A percentile compares a stretch with the other conserved stretches of the same genome.
These are phyloP conservation scores for Sarcophilus harrisii DNA, from an alignment of 2,797 vertebrate species.

Conservation along the genomic window DNA sequence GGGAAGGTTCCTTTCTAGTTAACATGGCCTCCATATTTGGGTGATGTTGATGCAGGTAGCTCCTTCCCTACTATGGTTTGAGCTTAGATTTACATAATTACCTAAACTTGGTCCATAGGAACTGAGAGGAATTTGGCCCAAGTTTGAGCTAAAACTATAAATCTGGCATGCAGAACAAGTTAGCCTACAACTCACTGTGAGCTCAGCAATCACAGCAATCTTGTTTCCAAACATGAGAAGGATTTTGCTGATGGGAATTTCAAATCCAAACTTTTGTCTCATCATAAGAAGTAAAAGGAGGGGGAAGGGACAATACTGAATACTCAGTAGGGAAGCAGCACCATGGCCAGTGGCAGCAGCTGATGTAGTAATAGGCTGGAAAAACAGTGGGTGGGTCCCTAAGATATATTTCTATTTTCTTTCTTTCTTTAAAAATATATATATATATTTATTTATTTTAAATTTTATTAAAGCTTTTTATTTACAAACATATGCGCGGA, in stretches of 20 bases:
- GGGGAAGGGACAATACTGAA: background rate
- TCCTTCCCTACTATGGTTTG: background rate
- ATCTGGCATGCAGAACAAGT: background rate
- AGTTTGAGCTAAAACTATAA: background rate
- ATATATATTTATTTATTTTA: no score
- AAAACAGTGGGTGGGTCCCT: background rate
- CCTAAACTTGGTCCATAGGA: background rate
- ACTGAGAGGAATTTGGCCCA: background rate
- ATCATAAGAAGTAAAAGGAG: no score
- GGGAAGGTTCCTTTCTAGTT: background rate
- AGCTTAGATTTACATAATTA: background rate
- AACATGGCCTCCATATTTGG: background rate
- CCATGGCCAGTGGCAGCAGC: background rate
- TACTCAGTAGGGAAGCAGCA: background rate
- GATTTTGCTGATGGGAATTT: background rate
- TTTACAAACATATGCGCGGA: no score
- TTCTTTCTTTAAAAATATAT: no score
- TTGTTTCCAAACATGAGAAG: background rate
- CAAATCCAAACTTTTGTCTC: background rate
- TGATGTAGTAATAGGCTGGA: background rate
- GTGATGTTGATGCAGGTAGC: background rate
- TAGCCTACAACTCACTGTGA: background rate
- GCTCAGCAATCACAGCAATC: background rate
- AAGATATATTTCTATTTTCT: no score
- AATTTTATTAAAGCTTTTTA: no score